Evolutionary conservation across 2,113 vertebrate species (phyloP).

Genomic region (Xyrauchen texanus): DNA sequence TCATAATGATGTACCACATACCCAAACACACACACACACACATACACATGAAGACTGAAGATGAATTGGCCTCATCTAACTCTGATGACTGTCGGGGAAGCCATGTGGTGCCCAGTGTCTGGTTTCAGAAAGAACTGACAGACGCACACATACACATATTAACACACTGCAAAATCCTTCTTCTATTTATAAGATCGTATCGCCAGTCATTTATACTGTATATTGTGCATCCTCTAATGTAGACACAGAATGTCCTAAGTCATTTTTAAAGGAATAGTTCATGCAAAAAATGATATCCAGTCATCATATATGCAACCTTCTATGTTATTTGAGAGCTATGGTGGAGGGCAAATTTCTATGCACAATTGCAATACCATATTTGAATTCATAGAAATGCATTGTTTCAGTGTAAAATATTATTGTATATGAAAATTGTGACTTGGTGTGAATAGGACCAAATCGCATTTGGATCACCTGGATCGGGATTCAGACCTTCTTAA

Average conservation of each 20-base stretch:
- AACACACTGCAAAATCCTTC: neutral
- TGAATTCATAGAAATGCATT: no score
- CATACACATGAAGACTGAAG: constrained; percentile 35
- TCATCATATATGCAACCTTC: neutral
- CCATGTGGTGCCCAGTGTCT: constrained; percentile 55
- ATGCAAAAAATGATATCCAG: neutral
- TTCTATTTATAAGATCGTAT: no score
- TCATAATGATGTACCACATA: constrained; percentile 44
- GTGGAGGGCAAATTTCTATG: no score
- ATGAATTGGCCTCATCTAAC: constrained; percentile 57
- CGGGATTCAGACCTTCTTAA: neutral
- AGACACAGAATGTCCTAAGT: neutral
- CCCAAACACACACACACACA: constrained; percentile 42
- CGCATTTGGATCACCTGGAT: neutral
- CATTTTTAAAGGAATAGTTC: neutral
- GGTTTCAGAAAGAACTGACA: constrained; percentile 44
- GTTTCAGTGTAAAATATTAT: no score
- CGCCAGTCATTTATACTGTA: no score
- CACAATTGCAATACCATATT: no score
- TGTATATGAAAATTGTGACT: no score
- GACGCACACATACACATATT: constrained; percentile 16
- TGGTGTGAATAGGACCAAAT: no score
- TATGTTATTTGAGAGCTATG: no score
- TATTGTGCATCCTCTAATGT: neutral
- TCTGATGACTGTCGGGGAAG: constrained; percentile 50